Base-by-base conservation (phyloP, 1,140 invertebrate genomes). In the Acyrthosiphon pisum region DNA sequence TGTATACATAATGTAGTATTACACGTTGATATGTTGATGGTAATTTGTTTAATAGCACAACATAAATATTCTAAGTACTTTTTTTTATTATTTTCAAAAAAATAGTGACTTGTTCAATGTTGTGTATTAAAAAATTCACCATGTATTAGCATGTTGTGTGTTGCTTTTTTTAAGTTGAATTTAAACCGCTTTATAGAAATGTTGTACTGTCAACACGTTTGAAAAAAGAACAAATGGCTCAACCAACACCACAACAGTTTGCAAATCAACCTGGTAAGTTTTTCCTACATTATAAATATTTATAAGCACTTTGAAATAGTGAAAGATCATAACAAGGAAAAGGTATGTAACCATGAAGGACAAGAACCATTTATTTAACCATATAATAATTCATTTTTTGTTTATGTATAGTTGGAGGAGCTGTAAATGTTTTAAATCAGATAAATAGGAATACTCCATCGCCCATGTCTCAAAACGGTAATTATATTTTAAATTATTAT, bases 391-490 rank as follows among this genome's bases (percentile, higher is more conserved):
- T 48, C 23, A 37, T 50, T 50, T 50, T 50, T 50, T 50, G n/a
- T 83, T 84, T 30, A 53, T 90, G 7, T 93, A 14, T 37, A 87
- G 81, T 76, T 88, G 84, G 84, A 90, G 94, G 93, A 89, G 50
- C 93, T 93, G 83, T 84, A 30, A 90, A 84, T 48, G 94, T 94
- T 76, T 88, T 94, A 50, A 91, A 94, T 68, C 94, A 93, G 41
- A 93, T 94, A 46, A 92, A 94, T 76, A 90, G 94, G 41, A 94
- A 94, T 89, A 94, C 94, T 94, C 94, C 94, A 18, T 94, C 94
- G 20, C 94, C 94, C 35, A 88, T 93, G 37, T 94, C 94, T 50
- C 94, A 94, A 94, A 94, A 94, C 93, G 94, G 94, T 94, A 93
- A 91, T 93, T 56, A 84, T 83, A 94, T 93, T 92, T 91, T 3